Evolutionary conservation across 2,113 vertebrate species (phyloP).

Genomic region (Sisor rabdophorus): DNA sequence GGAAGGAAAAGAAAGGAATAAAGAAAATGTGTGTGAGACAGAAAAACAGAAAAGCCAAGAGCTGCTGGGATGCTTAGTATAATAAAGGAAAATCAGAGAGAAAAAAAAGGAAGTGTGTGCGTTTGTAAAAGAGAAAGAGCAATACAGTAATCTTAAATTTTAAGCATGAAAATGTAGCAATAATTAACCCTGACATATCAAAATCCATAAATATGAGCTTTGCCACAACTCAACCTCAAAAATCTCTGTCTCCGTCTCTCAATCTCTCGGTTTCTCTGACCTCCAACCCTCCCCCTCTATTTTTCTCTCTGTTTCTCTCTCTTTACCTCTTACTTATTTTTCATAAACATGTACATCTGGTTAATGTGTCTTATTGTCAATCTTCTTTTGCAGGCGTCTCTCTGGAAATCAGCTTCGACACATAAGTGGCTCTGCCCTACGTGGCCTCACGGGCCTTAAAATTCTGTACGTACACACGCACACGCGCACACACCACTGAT

Average conservation of each 20-base stretch:
- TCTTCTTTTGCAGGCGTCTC: constrained; percentile 75
- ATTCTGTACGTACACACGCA: constrained; percentile 81
- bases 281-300: no score
- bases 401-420: constrained; percentile 90
- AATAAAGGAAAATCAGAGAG: neutral
- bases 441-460: constrained; percentile 88
- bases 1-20: neutral
- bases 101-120: neutral
- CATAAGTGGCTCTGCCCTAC: constrained; percentile 81
- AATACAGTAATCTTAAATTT: no score
- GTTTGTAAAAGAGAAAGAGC: no score
- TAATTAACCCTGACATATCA: constrained; percentile 3
- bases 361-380: constrained; percentile 35
- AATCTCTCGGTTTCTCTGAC: constrained; percentile 29
- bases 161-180: neutral
- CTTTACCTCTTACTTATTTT: neutral
- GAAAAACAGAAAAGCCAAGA: neutral
- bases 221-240: neutral
- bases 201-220: constrained; percentile 9
- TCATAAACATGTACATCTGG: constrained; percentile 30
- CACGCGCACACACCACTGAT: constrained; percentile 15
- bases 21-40: neutral
- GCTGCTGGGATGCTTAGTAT: no score
- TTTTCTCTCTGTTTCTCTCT: no score
- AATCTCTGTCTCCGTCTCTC: constrained; percentile 10